These are phyloP conservation scores for Scopus umbretta DNA, from an alignment of 2,113 vertebrate species.

Conservation along the genomic window DNA sequence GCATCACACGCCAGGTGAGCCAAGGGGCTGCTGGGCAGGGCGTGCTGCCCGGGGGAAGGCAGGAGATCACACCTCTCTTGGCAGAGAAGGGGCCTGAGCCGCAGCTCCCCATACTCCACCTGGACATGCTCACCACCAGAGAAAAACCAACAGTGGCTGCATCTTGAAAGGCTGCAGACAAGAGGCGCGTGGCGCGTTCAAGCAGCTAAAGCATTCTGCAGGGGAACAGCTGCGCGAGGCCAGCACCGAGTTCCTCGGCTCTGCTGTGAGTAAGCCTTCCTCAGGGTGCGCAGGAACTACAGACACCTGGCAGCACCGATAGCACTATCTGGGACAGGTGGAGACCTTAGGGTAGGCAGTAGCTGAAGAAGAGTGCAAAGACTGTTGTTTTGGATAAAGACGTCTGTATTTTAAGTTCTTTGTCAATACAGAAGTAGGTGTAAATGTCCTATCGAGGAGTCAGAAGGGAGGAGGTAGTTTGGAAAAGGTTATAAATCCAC, in stretches of 20 bases:
- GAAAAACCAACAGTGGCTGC: not conserved
- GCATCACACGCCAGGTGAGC: not conserved
- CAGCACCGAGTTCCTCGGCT: not conserved
- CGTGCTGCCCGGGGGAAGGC: accelerated
- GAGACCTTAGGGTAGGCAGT: not conserved
- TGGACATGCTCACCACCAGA: not conserved
- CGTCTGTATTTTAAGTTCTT: accelerated
- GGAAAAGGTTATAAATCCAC: not conserved
- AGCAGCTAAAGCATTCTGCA: not conserved
- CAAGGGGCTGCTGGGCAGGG: not conserved
- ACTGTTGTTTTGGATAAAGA: not conserved
- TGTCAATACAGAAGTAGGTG: not conserved
- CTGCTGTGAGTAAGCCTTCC: not conserved
- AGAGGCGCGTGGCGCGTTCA: not conserved
- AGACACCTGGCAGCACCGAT: not conserved
- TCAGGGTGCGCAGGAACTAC: not conserved
- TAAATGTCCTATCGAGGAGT: not conserved
- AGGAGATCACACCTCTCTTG: not conserved
- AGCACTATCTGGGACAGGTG: not conserved
- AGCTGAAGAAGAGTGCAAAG: not conserved
- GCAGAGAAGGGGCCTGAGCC: not conserved
- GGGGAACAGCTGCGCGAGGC: not conserved
- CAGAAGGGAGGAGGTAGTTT: not conserved
- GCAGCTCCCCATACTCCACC: not conserved
- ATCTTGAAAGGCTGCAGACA: not conserved